Percentiles rank a stretch among this genome's conserved stretches.
These are phyloP conservation scores for Apodemia mormo DNA, from an alignment of 2,888 invertebrate genomes.

Conservation along the genomic window DNA sequence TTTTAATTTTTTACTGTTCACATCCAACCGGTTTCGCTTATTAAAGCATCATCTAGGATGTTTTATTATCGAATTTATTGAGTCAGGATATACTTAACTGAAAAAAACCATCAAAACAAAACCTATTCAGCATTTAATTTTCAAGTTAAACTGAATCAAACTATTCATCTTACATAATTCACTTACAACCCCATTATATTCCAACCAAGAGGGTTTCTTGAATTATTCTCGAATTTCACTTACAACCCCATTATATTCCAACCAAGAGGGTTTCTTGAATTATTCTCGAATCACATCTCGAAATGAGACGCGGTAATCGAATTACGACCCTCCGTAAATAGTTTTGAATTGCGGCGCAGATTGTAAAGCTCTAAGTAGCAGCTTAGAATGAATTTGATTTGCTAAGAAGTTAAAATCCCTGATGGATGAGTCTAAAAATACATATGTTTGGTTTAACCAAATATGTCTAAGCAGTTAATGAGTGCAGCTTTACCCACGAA, in stretches of 20 bases:
- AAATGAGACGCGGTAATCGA: conserved; percentile 72
- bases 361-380: conserved; percentile 32
- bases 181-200: conserved; percentile 57
- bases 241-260: conserved; percentile 54
- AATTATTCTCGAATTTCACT: no score
- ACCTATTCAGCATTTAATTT: not conserved
- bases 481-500: no score
- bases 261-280: conserved; percentile 55
- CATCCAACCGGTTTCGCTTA: no score
- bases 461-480: no score
- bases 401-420: conserved; percentile 6
- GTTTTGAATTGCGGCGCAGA: conserved; percentile 51
- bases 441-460: not conserved
- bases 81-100: no score
- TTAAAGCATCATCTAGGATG: no score
- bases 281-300: conserved; percentile 58
- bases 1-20: no score
- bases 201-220: conserved; percentile 52
- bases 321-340: conserved; percentile 55
- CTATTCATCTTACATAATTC: conserved; percentile 72
- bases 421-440: not conserved
- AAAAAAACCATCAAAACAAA: not conserved
- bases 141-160: conserved; percentile 31
- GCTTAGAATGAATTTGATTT: conserved; percentile 35
- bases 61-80: no score